Conservation (phyloP, 2,113 vertebrate species). For the Paraplagusia blochii region DNA sequence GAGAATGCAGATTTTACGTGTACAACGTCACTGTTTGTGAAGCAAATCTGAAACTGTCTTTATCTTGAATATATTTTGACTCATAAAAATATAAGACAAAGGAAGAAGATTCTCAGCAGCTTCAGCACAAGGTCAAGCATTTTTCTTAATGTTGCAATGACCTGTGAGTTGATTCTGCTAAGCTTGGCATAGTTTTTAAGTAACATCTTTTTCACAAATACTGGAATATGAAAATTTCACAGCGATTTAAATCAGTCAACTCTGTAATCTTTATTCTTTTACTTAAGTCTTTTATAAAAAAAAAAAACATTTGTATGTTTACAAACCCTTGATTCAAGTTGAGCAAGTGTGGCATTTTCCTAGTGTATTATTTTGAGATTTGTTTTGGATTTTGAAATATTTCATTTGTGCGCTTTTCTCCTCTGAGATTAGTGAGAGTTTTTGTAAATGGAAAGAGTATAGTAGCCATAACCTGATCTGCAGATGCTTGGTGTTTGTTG, state of each 20-base stretch:
- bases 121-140: no score
- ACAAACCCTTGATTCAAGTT: neutral
- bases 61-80: no score
- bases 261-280: neutral
- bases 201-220: no score
- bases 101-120: no score
- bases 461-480: slow-evolving; percentile 2
- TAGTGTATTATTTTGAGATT: neutral
- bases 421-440: slow-evolving; percentile 1
- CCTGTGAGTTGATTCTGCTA: no score
- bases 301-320: neutral
- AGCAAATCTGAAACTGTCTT: slow-evolving; percentile 15
- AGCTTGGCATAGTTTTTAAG: no score
- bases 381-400: neutral
- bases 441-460: neutral
- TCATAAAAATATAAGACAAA: no score
- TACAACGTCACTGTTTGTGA: slow-evolving; percentile 15
- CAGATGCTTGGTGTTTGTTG: neutral
- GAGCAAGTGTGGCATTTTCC: neutral
- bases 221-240: neutral
- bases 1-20: slow-evolving; percentile 13
- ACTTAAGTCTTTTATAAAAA: neutral
- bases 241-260: neutral
- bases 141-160: no score
- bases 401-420: neutral